phyloP scores from a whole-genome alignment of 2,797 vertebrate species.

The Garrulus glandarius region DNA sequence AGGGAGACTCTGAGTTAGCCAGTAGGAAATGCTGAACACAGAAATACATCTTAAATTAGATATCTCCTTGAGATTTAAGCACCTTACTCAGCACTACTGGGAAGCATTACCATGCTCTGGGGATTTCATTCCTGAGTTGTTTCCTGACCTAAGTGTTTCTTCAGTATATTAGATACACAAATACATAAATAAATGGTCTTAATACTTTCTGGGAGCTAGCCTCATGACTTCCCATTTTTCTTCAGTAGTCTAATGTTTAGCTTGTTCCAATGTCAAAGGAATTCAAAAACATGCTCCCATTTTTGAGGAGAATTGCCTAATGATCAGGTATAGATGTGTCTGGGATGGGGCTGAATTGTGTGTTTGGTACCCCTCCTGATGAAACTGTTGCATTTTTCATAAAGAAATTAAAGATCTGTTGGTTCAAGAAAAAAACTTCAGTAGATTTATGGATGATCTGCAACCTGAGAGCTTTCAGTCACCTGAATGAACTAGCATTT shows the following conservation, averaged over 20 bases:
- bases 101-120: neutral
- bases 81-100: slow-evolving; percentile 10
- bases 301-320: neutral
- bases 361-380: accelerated
- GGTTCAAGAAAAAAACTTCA: neutral
- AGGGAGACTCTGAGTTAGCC: neutral
- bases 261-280: neutral
- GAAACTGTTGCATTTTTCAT: neutral
- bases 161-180: neutral
- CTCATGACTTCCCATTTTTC: neutral
- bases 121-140: neutral
- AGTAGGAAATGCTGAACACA: slow-evolving; percentile 4
- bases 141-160: neutral
- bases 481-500: neutral
- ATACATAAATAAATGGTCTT: neutral
- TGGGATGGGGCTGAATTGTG: neutral
- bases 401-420: neutral
- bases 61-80: neutral
- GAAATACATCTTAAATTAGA: neutral
- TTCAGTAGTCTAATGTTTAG: neutral
- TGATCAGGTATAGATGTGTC: neutral
- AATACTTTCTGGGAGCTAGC: neutral
- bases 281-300: neutral
- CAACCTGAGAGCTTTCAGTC: neutral
- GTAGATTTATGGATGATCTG: neutral